Conservation (phyloP, 2,888 invertebrate genomes). For the Ashinkailepas kermadecensis region DNA sequence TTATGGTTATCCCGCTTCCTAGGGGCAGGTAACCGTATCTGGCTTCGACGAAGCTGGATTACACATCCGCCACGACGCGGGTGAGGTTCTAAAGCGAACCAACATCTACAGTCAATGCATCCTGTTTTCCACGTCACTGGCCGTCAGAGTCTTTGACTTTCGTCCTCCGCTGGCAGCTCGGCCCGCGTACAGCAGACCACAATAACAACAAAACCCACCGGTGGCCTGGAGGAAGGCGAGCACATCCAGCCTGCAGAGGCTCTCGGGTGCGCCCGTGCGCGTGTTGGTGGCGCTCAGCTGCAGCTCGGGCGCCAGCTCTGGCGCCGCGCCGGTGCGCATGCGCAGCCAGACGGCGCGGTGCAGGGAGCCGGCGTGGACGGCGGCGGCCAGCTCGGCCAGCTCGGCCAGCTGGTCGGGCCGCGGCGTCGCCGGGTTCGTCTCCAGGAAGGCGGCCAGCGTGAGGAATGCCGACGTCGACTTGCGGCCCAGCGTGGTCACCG, state of each 20-base stretch:
- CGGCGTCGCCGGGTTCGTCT: slow-evolving; percentile 10
- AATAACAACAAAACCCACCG: slow-evolving; percentile 26
- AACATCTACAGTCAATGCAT: no score
- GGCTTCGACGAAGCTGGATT: no score
- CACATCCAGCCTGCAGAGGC: slow-evolving; percentile 32
- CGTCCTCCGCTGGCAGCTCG: neutral
- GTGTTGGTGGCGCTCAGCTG: neutral
- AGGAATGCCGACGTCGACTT: neutral
- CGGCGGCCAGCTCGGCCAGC: neutral
- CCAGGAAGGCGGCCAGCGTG: slow-evolving; percentile 11
- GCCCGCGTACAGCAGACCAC: slow-evolving; percentile 14
- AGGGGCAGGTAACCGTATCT: no score
- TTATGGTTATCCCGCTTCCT: no score
- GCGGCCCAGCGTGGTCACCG: neutral
- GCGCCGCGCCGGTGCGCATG: neutral
- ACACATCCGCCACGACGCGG: no score
- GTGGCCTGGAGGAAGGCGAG: slow-evolving; percentile 33
- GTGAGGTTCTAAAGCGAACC: no score
- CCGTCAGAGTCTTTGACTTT: no score
- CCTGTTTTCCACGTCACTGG: no score
- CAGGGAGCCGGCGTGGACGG: neutral
- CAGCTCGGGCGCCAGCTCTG: neutral
- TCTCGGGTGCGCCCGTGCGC: slow-evolving; percentile 30
- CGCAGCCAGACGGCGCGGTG: neutral
- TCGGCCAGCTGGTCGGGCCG: neutral